phyloP scores from a whole-genome alignment of 2,888 invertebrate species.

The Ormyrus thymus region DNA sequence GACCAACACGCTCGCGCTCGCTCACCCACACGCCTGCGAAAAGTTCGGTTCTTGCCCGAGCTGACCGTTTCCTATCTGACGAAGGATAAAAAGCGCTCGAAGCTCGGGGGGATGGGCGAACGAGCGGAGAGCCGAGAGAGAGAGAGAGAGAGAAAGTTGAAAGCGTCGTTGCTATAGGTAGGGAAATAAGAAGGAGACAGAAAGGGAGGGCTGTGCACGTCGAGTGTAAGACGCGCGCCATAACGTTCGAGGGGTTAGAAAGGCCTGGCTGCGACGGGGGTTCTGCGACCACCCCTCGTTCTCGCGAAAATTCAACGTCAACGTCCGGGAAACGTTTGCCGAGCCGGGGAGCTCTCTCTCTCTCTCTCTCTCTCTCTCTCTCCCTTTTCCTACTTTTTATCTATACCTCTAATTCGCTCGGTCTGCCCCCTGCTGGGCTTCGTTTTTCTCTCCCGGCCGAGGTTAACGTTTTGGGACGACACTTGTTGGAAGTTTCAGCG shows the following conservation, averaged over 20 bases:
- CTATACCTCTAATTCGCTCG: not conserved
- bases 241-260: constrained; percentile 2
- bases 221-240: constrained; percentile 21
- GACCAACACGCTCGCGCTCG: not conserved
- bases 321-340: constrained; percentile 65
- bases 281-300: constrained; percentile 65
- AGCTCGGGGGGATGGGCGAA: constrained; percentile 34
- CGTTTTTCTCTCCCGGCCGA: constrained; percentile 27
- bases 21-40: not conserved
- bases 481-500: constrained; percentile 29
- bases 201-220: constrained; percentile 1
- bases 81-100: constrained; percentile 58
- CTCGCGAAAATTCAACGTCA: constrained; percentile 70
- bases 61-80: constrained; percentile 55
- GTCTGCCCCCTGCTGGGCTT: not conserved
- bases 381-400: not conserved
- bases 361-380: not conserved
- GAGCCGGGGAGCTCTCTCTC: constrained; percentile 6
- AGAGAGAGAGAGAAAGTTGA: constrained; percentile 7
- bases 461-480: constrained; percentile 37
- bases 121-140: constrained; percentile 38
- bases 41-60: constrained; percentile 44
- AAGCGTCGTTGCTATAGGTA: not conserved
- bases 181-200: constrained; percentile 26
- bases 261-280: constrained; percentile 59